phyloP scores from a whole-genome alignment of 2,113 vertebrate species.

The Jaculus jaculus region DNA sequence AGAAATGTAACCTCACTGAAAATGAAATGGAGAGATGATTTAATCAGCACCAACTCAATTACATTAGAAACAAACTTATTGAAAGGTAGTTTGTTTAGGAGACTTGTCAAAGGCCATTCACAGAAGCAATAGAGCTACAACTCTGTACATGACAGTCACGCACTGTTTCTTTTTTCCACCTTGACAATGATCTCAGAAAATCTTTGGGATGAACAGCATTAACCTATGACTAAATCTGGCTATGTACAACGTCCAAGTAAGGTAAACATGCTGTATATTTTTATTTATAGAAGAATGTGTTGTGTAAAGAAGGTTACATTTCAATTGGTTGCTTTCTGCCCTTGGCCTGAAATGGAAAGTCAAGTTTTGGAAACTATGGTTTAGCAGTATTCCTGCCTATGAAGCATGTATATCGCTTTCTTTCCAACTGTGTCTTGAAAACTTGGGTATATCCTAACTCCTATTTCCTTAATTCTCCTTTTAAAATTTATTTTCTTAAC shows the following conservation, averaged over 20 bases:
- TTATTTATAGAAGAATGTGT: neutral
- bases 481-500: neutral
- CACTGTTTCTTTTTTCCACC: neutral
- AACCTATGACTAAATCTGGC: neutral
- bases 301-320: neutral
- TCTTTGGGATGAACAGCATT: neutral
- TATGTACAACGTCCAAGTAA: neutral
- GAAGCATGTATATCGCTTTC: neutral
- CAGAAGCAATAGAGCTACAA: neutral
- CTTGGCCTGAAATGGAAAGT: neutral
- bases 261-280: neutral
- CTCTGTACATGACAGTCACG: neutral
- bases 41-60: neutral
- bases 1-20: neutral
- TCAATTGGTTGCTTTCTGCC: neutral
- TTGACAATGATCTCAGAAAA: neutral
- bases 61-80: slow-evolving; percentile 10
- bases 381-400: neutral
- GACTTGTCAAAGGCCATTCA: neutral
- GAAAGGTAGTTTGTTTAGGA: neutral
- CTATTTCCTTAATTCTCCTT: neutral
- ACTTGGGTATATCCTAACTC: slow-evolving; percentile 7
- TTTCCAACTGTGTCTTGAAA: slow-evolving; percentile 8
- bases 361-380: neutral
- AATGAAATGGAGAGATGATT: neutral